These are phyloP conservation scores for Lottia scabra DNA, from an alignment of 2,888 invertebrate species.

Conservation along the genomic window DNA sequence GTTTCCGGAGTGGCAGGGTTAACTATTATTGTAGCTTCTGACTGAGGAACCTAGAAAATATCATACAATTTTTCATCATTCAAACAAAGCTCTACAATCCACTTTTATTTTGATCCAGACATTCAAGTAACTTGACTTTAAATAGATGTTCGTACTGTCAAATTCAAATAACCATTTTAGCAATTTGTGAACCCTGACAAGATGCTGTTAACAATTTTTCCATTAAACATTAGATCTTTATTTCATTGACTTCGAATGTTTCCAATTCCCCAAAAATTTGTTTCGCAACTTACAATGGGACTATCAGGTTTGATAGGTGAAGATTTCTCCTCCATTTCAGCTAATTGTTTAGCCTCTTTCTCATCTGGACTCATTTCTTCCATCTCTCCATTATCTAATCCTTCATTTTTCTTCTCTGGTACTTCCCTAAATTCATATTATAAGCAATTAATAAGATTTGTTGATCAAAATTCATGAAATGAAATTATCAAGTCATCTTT, in stretches of 20 bases:
- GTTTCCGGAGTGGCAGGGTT: not conserved
- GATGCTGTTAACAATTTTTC: too few species aligned
- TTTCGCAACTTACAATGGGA: constrained; percentile 1
- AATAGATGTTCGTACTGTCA: too few species aligned
- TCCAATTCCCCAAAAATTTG: too few species aligned
- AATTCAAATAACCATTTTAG: too few species aligned
- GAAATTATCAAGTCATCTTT: too few species aligned
- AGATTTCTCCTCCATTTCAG: not conserved
- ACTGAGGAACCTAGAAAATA: not conserved
- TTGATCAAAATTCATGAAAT: not conserved
- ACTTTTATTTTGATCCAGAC: too few species aligned
- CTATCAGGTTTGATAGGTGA: not conserved
- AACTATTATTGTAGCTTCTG: constrained; percentile 2
- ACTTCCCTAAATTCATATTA: not conserved
- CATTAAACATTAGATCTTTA: too few species aligned
- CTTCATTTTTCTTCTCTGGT: constrained; percentile 2
- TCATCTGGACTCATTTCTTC: constrained; percentile 5
- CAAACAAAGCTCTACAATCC: too few species aligned
- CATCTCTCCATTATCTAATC: not conserved
- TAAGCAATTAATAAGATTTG: not conserved
- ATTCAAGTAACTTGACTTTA: too few species aligned
- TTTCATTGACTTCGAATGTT: too few species aligned
- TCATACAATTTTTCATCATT: not conserved
- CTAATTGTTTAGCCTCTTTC: not conserved
- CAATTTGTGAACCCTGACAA: too few species aligned